A percentile compares a stretch with the other conserved stretches of the same genome.
These are phyloP conservation scores for Holotrichia oblita DNA, from an alignment of 1,140 invertebrate genomes.

Conservation along the genomic window DNA sequence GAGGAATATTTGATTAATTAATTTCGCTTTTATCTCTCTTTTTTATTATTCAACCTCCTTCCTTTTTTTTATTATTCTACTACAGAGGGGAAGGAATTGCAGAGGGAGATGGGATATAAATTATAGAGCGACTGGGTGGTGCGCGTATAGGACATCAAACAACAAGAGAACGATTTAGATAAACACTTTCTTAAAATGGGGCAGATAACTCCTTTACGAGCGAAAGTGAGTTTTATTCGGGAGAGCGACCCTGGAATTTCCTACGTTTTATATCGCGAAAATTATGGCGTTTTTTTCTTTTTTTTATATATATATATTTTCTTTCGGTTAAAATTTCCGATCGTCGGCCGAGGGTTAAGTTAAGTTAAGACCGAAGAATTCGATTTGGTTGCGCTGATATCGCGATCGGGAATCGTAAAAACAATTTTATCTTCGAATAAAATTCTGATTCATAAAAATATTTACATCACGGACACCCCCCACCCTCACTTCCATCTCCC, in stretches of 20 bases:
- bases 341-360: no score
- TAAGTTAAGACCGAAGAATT: no score
- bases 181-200: background rate
- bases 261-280: background rate
- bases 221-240: background rate
- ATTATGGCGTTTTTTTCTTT: background rate
- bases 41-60: slow-evolving; percentile 15
- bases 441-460: no score
- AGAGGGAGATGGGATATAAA: no score
- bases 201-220: slow-evolving; percentile 12
- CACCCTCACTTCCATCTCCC: no score
- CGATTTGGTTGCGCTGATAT: no score
- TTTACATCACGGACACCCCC: no score
- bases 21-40: slow-evolving; percentile 8
- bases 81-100: no score
- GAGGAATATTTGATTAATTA: slow-evolving; percentile 3
- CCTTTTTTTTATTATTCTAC: background rate
- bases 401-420: no score
- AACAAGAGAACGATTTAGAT: background rate
- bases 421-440: no score
- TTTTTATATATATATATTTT: background rate
- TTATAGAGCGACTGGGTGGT: no score
- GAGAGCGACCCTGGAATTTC: background rate
- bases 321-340: background rate
- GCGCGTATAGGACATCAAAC: no score